Evolutionary conservation across 2,888 invertebrate species (phyloP).

Genomic region (Andrena dorsata): DNA sequence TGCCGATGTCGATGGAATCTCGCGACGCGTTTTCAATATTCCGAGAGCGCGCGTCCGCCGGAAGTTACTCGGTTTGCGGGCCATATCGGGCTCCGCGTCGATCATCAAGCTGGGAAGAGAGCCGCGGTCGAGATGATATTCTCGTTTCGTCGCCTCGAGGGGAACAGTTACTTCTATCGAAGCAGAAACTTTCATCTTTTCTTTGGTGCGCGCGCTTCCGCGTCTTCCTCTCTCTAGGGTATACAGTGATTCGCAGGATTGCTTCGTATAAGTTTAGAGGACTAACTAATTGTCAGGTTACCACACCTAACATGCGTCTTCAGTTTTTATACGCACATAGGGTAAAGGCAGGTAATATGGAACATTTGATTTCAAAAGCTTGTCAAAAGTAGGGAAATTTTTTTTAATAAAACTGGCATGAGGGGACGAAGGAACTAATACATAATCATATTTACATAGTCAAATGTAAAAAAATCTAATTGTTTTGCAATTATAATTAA

Average conservation of each 20-base stretch:
- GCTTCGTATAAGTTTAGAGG: neutral
- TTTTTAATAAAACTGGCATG: too few species aligned
- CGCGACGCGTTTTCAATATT: constrained; percentile 45
- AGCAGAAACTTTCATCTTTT: neutral
- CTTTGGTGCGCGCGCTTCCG: neutral
- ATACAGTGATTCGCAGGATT: neutral
- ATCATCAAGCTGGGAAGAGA: constrained; percentile 32
- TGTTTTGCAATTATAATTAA: too few species aligned
- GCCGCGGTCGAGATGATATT: constrained; percentile 23
- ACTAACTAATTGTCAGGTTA: neutral
- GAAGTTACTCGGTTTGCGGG: constrained; percentile 40
- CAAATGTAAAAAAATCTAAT: too few species aligned
- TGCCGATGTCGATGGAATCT: constrained; percentile 30
- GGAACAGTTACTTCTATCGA: constrained; percentile 1
- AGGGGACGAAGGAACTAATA: too few species aligned
- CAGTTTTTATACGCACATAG: too few species aligned
- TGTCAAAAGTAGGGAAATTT: too few species aligned
- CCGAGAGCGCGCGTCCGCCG: constrained; percentile 29
- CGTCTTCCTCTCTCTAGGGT: neutral
- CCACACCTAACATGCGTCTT: too few species aligned
- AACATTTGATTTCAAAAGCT: too few species aligned
- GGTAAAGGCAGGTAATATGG: too few species aligned
- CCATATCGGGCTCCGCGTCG: constrained; percentile 32
- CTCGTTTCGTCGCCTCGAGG: constrained; percentile 18
- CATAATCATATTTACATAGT: too few species aligned